Evolutionary conservation across 2,113 vertebrate species (phyloP), one percentile per base, ranked within the genome.

Genomic region (Puntigrus tetrazona): DNA sequence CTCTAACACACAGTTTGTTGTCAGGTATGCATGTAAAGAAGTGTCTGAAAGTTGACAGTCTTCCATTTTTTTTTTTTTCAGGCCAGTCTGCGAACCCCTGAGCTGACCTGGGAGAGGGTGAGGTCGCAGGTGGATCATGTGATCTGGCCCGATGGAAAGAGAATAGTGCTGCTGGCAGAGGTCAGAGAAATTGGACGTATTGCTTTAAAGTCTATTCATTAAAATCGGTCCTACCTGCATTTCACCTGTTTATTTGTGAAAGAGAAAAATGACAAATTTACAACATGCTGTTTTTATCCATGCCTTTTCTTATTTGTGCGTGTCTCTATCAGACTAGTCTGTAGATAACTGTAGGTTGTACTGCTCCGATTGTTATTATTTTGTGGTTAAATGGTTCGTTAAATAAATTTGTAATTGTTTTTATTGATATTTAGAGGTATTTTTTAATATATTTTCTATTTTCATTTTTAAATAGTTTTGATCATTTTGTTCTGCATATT

Each of bases 71-170:
- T n/a, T n/a, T 41, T n/a, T 31, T 87, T 74, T 63, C 86, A 99
- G 98, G 97, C 97, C 0, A 99, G 98, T 92, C 95, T 99, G 89
- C 94, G 98, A 70, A 99, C 97, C 0, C 97, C 97, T 0, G 98
- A 99, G 87, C 94, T 99, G 85, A 99, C 98, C 79, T 99, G 98
- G 98, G 98, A 99, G 92, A 94, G 98, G 55, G 98, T 99, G 45
- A 95, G 98, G 86, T 99, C 98, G 73, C 98, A 99, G 90, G 98
- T 99, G 89, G 98, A 99, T 90, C 98, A 99, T 3, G 96, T 99
- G 85, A 99, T 99, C 93, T 99, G 97, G 97, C 98, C 98, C 0
- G 98, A 99, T 0, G 98, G 97, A 82, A 99, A 99, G 92, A 96
- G 98, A 81, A 98, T 99, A 93, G 96, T 99, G 67, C 94, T 99